Evolutionary conservation across 1,140 invertebrate species (phyloP).

Genomic region (Drosophila nigromelanica): DNA sequence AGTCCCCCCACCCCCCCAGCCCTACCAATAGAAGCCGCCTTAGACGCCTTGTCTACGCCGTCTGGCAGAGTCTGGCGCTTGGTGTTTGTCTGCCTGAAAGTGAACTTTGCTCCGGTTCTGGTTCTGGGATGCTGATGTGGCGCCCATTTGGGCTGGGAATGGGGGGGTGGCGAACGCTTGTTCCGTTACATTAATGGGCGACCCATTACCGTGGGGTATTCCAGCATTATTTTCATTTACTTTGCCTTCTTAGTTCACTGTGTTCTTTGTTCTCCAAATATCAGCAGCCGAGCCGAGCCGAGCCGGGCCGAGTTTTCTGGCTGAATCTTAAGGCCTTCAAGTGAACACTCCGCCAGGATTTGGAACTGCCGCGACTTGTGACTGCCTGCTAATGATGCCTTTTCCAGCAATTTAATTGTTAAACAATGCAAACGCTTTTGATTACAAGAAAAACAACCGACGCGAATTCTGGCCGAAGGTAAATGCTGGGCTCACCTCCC

Average conservation of each 20-base stretch:
- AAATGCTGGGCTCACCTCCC: background rate
- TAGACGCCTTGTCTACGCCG: constrained; percentile 31
- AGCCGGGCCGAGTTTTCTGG: background rate
- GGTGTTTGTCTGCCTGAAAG: constrained; percentile 58
- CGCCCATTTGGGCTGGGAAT: background rate
- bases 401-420: constrained; percentile 82
- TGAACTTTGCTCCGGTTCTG: constrained; percentile 61
- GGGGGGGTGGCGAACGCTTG: constrained; percentile 1
- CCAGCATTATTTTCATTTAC: constrained; percentile 65
- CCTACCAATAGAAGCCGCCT: background rate
- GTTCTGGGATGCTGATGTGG: constrained; percentile 1
- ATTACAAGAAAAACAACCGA: constrained; percentile 76
- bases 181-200: constrained; percentile 53
- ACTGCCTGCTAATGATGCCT: constrained; percentile 76
- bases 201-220: constrained; percentile 77
- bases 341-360: constrained; percentile 51
- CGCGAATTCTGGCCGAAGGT: constrained; percentile 17
- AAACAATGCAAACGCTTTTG: constrained; percentile 82
- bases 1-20: background rate
- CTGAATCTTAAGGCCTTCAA: constrained; percentile 45
- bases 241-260: constrained; percentile 33
- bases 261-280: constrained; percentile 58
- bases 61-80: constrained; percentile 48
- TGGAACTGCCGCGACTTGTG: constrained; percentile 31
- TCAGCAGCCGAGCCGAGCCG: background rate